Evolutionary conservation across 2,797 vertebrate genomes (phyloP), one percentile per base, ranked within the genome.

Genomic region (Diglossa cyanea): DNA sequence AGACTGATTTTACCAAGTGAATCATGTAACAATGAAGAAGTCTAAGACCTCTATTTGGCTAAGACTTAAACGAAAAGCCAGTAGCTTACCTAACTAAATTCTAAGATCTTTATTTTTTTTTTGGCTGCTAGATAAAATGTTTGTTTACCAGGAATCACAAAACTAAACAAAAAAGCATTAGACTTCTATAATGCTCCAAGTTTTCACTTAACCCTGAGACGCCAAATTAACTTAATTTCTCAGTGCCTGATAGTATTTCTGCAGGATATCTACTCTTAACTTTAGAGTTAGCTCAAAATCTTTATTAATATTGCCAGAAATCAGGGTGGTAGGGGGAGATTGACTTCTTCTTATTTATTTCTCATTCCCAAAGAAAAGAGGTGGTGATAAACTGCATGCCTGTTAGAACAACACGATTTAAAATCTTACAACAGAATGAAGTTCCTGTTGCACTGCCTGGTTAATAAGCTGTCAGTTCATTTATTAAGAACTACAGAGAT

Each of bases 401-500:
- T 91, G 87, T 86, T 95, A 91, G 55, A 96, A 95, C 77, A 97
- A 97, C 95, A 86, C 4, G 48, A 96, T 94, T 87, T 89, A 88
- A 94, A 96, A 95, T 96, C 95, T 96, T 93, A 96, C 93, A 97
- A 86, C 63, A 92, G 75, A 91, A 92, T 2, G 50, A 94, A 88
- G 79, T 73, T 95, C 78, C 86, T 93, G 90, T 96, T 94, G 91
- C 82, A 76, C 81, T 1, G 54, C n/a, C 90, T 94, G 67, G 94
- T 94, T 96, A 96, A 97, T 94, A 95, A 96, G 91, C 94, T 95
- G 95, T 93, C 96, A 94, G 77, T 93, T 95, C 92, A 95, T 97
- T 98, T 97, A 96, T 97, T 97, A 97, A 96, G 95, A 95, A 89
- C 94, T 71, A 90, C 57, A 94, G 84, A 95, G 87, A 97, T 96